A percentile compares a stretch with the other conserved stretches of the same genome.
phyloP scores from a whole-genome alignment of 2,797 vertebrate genomes.

The Mustela erminea region DNA sequence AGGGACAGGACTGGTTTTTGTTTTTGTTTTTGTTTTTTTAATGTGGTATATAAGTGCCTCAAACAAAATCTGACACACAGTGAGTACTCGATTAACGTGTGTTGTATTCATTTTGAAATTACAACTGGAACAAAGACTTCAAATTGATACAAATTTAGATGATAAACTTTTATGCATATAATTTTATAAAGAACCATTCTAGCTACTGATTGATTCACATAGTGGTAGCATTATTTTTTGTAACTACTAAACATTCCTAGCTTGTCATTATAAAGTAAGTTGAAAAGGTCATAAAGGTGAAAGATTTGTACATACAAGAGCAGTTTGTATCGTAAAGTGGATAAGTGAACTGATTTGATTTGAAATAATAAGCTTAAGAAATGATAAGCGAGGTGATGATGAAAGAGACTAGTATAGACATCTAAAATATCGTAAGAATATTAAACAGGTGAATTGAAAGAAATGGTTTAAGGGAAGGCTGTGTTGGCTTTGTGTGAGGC shows the following conservation, averaged over 20 bases:
- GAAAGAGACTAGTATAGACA: background rate
- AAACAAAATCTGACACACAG: background rate
- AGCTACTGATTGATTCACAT: background rate
- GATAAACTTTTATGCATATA: background rate
- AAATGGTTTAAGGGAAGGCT: background rate
- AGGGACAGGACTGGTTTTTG: background rate
- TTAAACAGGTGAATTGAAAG: background rate
- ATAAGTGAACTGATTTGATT: background rate
- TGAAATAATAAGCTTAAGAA: conserved; percentile 23
- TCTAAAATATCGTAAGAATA: background rate
- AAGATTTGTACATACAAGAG: background rate
- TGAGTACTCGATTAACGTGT: background rate
- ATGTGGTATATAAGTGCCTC: background rate
- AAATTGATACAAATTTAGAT: background rate
- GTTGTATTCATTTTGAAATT: background rate
- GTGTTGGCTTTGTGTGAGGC: background rate
- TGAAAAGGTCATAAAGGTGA: background rate
- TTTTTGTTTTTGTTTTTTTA: background rate
- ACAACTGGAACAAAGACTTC: background rate
- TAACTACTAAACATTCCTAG: background rate
- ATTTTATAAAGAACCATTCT: background rate
- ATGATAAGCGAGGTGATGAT: background rate
- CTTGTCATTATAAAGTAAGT: background rate
- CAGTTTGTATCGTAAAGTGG: background rate
- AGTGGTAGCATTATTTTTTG: background rate